Base-by-base conservation (phyloP, 2,113 vertebrate species). In the Ctenomys sociabilis region DNA sequence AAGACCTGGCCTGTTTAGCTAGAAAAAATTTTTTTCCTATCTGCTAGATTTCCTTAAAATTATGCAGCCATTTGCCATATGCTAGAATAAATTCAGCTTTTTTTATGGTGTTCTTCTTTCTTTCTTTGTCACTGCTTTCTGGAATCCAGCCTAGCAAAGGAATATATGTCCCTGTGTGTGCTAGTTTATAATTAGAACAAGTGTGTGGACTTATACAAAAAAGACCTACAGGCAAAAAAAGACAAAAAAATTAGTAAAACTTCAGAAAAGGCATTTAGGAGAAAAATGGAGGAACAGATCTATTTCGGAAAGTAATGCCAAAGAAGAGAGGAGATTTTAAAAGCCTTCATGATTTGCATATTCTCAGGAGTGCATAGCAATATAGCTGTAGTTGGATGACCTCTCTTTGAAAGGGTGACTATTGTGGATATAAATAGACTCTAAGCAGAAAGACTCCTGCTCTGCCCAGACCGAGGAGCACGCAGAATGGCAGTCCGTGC, bases 141-240 rank as follows among this genome's bases (percentile, higher is more conserved):
- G 97, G 97, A 96, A 97, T 85, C 64, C 11, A 93, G 98, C 97
- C 97, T 97, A 95, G 95, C 95, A 96, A 97, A 98, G 95, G 14
- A 97, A 93, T 95, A 93, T 94, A 97, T 98, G 98, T 98, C 92
- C 45, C 96, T 94, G 91, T 96, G 97, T 97, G 2, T 97, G 95
- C 96, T 92, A 81, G 95, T 98, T 98, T 98, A 98, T 98, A 98
- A 98, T 98, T 98, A 98, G 98, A 98, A 97, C 96, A 95, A 97
- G 98, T 95, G 92, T 85, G 97, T 98, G 95, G 95, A 96, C 96
- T 16, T 91, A 77, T 6, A 94, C 98, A 96, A 80, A 94, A 14
- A 90, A 93, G 92, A 43, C n/a, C 21, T 77, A 97, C 95, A 92
- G 83, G 52, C 90, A 54, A 97, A 94, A 91, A 95, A 72, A 59